A percentile compares a stretch with the other conserved stretches of the same genome.
These are phyloP conservation scores for Egretta garzetta DNA, from an alignment of 2,113 vertebrate species.

Conservation along the genomic window DNA sequence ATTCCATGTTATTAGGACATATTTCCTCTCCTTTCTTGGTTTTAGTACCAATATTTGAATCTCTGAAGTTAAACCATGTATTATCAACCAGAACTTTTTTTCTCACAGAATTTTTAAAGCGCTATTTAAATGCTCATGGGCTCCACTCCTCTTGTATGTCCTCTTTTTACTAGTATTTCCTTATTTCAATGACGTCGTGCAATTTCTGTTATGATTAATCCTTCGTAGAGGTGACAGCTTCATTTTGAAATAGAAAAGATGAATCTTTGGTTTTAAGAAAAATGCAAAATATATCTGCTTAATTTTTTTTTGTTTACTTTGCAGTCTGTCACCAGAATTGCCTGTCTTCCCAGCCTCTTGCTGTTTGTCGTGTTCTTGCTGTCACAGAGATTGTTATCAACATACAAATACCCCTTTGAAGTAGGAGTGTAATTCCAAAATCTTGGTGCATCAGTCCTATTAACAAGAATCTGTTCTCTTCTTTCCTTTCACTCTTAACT, in stretches of 20 bases:
- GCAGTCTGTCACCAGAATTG: background rate
- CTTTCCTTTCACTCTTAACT: background rate
- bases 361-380: background rate
- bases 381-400: background rate
- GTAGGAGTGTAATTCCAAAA: background rate
- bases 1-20: background rate
- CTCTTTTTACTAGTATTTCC: background rate
- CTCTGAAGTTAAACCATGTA: background rate
- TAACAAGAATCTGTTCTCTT: background rate
- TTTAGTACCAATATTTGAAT: background rate
- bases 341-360: background rate
- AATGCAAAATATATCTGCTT: background rate
- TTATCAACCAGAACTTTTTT: background rate
- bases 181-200: background rate
- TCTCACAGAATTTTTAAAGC: background rate
- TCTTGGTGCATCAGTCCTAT: background rate
- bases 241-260: background rate
- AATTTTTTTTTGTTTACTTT: background rate
- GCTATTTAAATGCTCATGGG: background rate
- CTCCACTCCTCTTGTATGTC: background rate
- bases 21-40: background rate
- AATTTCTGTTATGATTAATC: background rate
- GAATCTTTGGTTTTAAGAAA: background rate
- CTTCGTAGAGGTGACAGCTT: background rate
- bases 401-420: background rate